Percentiles rank a stretch among this genome's conserved stretches.
These are phyloP conservation scores for Haliaeetus leucogaster DNA, from an alignment of 2,113 vertebrate genomes.

Conservation along the genomic window DNA sequence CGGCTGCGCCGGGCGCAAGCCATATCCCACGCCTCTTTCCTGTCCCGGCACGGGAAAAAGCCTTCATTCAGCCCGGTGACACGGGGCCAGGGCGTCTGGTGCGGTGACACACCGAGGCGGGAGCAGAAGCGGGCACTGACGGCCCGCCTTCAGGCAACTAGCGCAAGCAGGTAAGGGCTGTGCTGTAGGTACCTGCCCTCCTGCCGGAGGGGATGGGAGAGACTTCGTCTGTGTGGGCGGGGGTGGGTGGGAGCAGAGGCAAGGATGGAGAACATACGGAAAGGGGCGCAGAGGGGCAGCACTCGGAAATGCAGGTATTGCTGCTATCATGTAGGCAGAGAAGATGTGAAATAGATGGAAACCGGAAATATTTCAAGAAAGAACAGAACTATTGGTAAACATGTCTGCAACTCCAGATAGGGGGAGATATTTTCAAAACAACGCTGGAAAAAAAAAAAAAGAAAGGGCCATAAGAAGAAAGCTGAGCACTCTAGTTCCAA, in stretches of 20 bases:
- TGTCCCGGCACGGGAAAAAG: neutral
- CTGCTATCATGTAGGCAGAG: neutral
- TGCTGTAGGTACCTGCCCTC: neutral
- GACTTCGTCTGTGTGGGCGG: fast-evolving
- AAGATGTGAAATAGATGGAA: neutral
- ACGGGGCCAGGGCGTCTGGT: fast-evolving
- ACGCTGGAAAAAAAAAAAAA: fast-evolving
- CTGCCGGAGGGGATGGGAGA: neutral
- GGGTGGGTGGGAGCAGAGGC: neutral
- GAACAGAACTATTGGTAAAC: neutral
- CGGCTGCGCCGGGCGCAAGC: neutral
- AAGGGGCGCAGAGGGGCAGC: neutral
- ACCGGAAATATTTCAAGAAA: neutral
- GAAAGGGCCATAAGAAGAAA: neutral
- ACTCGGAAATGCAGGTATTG: neutral
- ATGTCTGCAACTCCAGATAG: neutral
- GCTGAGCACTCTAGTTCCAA: neutral
- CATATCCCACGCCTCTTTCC: neutral
- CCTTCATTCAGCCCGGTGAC: neutral
- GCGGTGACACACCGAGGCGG: neutral
- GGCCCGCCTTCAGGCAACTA: neutral
- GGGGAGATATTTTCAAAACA: neutral
- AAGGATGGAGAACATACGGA: neutral
- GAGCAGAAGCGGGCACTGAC: neutral
- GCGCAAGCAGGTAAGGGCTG: fast-evolving